Percentiles rank a stretch among this genome's conserved stretches.
These are phyloP conservation scores for Diorhabda sublineata DNA, from an alignment of 1,140 invertebrate genomes.

Conservation along the genomic window DNA sequence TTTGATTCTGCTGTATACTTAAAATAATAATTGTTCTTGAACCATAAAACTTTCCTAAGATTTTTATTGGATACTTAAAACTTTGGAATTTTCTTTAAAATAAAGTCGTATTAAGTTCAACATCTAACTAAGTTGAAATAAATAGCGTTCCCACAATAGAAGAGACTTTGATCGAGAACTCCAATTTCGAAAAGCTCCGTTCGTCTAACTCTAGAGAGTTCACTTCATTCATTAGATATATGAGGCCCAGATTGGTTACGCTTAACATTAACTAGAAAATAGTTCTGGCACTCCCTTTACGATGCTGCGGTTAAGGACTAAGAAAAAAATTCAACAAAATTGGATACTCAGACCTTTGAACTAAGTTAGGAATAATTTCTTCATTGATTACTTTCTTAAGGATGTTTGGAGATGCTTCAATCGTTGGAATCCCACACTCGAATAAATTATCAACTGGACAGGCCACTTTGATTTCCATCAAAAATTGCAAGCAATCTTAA, in stretches of 20 bases:
- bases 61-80: too few species aligned
- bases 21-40: too few species aligned
- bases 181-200: conserved; percentile 22
- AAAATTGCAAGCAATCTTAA: too few species aligned
- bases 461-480: too few species aligned
- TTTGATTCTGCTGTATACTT: too few species aligned
- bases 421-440: too few species aligned
- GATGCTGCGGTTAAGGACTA: neutral
- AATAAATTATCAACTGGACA: too few species aligned
- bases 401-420: too few species aligned
- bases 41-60: too few species aligned
- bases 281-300: neutral
- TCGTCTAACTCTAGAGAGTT: conserved; percentile 1
- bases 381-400: neutral
- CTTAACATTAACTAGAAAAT: neutral
- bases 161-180: conserved; percentile 24
- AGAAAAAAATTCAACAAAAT: conserved; percentile 1
- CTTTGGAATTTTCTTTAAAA: conserved; percentile 23
- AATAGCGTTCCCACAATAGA: conserved; percentile 21
- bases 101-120: conserved; percentile 10
- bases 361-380: neutral
- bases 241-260: neutral
- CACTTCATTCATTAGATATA: neutral
- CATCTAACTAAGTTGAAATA: conserved; percentile 26
- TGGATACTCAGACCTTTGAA: neutral